phyloP scores from a whole-genome alignment of 2,888 invertebrate genomes.

The Torymus auratus region DNA sequence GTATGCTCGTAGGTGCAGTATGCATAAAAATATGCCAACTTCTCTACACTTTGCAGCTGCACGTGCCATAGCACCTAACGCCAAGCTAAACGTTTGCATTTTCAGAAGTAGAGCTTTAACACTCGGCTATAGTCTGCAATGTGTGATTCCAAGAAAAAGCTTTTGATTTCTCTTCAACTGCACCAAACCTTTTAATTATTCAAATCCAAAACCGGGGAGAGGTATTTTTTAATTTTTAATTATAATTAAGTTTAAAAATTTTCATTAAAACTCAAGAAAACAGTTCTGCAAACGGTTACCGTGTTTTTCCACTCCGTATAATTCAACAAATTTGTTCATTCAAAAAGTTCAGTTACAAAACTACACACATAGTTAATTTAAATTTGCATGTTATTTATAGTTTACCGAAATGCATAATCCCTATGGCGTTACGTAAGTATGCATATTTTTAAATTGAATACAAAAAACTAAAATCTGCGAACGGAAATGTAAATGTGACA shows the following conservation, averaged over 20 bases:
- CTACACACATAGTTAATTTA: not conserved
- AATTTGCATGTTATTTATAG: not conserved
- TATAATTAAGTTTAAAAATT: no score
- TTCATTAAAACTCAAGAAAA: no score
- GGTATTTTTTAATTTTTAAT: no score
- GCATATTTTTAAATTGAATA: slow-evolving; percentile 10
- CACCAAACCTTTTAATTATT: no score
- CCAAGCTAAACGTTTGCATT: slow-evolving; percentile 1
- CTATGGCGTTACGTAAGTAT: not conserved
- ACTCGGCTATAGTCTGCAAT: not conserved
- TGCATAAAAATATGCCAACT: slow-evolving; percentile 9
- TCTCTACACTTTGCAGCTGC: not conserved
- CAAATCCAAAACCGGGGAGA: no score
- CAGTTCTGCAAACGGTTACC: no score
- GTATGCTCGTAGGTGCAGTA: not conserved
- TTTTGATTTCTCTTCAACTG: no score
- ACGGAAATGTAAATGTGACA: slow-evolving; percentile 27
- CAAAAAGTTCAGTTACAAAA: not conserved
- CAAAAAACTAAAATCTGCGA: not conserved
- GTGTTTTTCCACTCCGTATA: no score
- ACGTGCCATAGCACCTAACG: not conserved
- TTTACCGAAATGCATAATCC: not conserved
- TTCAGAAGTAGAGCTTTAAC: not conserved
- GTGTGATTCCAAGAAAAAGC: no score
- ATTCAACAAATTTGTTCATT: no score